Evolutionary conservation across 2,888 invertebrate genomes (phyloP), one percentile per base, ranked within the genome.

Genomic region (Pyralis farinalis): DNA sequence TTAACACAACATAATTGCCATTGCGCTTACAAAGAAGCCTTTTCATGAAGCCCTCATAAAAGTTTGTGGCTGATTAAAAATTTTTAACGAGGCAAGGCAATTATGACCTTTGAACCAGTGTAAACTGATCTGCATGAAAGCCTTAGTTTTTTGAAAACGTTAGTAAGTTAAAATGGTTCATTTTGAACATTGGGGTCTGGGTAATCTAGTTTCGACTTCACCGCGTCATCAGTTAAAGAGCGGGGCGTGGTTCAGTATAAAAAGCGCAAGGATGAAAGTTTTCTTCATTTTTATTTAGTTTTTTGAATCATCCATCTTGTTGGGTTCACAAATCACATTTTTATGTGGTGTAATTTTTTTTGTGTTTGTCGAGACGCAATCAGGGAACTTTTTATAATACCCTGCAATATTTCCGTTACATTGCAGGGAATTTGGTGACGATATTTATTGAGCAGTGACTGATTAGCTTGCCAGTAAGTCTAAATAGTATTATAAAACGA

Each of bases 31-130:
- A 81, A 80, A 74, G 76, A 71, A 71, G 68, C 63, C 62, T 73
- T 76, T 74, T 70, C 75, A 71, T 69, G 62, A 71, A 70, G 61
- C 58, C 56, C 71, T 68, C 81, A 70, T 80, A 78, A 81, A 81
- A 82, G 64, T 81, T 82, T 70, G 66, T 54, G 66, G 58, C 71
- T 79, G 77, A 82, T 84, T 82, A 79, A 75, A 75, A 77, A 64
- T 69, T 74, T 75, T 76, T 82, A 82, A 84, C 79, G 70, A 82
- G 79, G 58, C 64, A 56, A 53, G 58, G 69, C 74, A 80, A 81
- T 82, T 79, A 80, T 66, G 69, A 67, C 49, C 58, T 54, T 34
- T 47, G 44, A 38, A 43, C 79, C 67, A 67, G 49, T 46, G 45
- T 43, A 44, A 30, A 1, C 25, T 11, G 40, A 52, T 51, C 61